phyloP scores from a whole-genome alignment of 2,113 vertebrate genomes.

The Entelurus aequoreus region DNA sequence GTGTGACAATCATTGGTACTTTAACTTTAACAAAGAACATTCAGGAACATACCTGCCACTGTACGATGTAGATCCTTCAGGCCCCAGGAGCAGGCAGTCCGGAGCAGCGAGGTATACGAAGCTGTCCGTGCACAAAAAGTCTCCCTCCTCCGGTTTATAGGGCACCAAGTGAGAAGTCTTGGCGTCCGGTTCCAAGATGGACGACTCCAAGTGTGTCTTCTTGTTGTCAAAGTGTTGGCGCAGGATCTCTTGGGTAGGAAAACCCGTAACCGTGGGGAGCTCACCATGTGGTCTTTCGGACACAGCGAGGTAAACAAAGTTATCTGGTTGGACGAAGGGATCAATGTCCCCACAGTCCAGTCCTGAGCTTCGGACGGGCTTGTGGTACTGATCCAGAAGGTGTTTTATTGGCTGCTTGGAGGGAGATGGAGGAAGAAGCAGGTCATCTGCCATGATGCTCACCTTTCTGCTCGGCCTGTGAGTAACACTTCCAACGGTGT shows the following conservation, averaged over 20 bases:
- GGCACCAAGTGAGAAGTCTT: slow-evolving; percentile 34
- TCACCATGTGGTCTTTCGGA: slow-evolving; percentile 54
- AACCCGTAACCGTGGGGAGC: slow-evolving; percentile 10
- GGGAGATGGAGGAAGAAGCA: slow-evolving; percentile 62
- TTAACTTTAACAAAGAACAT: too few species aligned
- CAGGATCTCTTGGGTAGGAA: background rate
- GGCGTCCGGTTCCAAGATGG: slow-evolving; percentile 18
- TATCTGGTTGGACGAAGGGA: slow-evolving; percentile 72
- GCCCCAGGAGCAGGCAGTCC: slow-evolving; percentile 68
- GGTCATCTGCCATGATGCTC: slow-evolving; percentile 49
- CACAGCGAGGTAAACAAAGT: slow-evolving; percentile 76
- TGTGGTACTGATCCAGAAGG: slow-evolving; percentile 51
- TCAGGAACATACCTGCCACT: slow-evolving; percentile 47
- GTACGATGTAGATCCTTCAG: slow-evolving; percentile 61
- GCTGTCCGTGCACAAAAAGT: slow-evolving; percentile 76
- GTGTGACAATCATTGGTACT: too few species aligned
- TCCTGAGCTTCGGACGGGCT: slow-evolving; percentile 53
- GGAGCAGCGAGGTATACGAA: slow-evolving; percentile 78
- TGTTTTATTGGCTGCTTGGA: slow-evolving; percentile 55
- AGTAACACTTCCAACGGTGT: slow-evolving; percentile 2
- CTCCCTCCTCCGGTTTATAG: slow-evolving; percentile 66
- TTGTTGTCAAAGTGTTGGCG: background rate
- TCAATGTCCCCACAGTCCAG: slow-evolving; percentile 68
- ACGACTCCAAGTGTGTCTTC: slow-evolving; percentile 16
- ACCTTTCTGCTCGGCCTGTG: slow-evolving; percentile 44